These are phyloP conservation scores for Pyrocoelia pectoralis DNA, from an alignment of 2,888 invertebrate genomes.

Conservation along the genomic window DNA sequence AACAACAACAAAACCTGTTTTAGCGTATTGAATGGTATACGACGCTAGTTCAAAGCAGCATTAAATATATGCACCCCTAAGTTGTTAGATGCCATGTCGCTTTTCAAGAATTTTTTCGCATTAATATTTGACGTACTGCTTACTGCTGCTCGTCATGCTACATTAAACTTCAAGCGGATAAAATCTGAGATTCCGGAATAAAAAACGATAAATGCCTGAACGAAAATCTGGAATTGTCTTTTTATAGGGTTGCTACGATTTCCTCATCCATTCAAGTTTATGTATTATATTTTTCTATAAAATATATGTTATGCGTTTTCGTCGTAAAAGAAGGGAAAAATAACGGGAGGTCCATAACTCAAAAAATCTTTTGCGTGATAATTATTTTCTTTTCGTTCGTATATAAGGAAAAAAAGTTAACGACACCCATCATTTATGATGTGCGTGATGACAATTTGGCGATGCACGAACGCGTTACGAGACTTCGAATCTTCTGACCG, in stretches of 20 bases:
- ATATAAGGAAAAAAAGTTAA: too few relatives aligned
- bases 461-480: too few relatives aligned
- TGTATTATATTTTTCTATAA: conserved; percentile 31
- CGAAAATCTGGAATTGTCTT: conserved; percentile 36
- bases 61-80: conserved; percentile 34
- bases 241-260: conserved; percentile 30
- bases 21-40: background rate
- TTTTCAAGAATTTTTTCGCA: conserved; percentile 24
- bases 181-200: conserved; percentile 36
- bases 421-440: background rate
- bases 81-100: conserved; percentile 30
- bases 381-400: background rate
- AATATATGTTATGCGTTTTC: conserved; percentile 28
- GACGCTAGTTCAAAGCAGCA: conserved; percentile 6
- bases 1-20: background rate
- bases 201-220: conserved; percentile 32
- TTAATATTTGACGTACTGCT: conserved; percentile 37
- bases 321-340: conserved; percentile 22
- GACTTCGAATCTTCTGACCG: too few relatives aligned
- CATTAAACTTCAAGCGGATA: conserved; percentile 33
- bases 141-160: conserved; percentile 33
- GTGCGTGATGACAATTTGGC: too few relatives aligned
- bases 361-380: background rate
- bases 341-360: background rate
- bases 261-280: conserved; percentile 24